Base-by-base conservation (phyloP, 2,113 vertebrate species). In the Leuciscus idus region DNA sequence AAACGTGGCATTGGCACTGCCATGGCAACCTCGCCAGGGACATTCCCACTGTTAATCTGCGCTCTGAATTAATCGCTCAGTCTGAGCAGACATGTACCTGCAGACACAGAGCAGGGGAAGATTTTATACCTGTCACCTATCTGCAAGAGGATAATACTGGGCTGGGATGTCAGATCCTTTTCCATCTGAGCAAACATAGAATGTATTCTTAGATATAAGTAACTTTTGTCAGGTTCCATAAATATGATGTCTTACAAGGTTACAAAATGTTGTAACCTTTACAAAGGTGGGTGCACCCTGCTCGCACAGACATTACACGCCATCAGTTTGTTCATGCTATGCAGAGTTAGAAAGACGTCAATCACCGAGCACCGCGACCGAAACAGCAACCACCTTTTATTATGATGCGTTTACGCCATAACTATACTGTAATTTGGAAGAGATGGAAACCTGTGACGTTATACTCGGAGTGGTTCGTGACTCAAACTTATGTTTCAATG, bases 1-100 rank as follows among this genome's bases (percentile, higher is more conserved):
- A 88, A 88, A 87, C 4, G 6, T 68, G 64, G 26, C 84, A 76
- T 89, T 73, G 84, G 72, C 64, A 78, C 23, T 84, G 75, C 90
- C 82, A 83, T 90, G 83, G 89, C 83, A 90, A 91, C 86, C 19
- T 57, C 48, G 77, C 80, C 30, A 12, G 78, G 85, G 82, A 70
- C 28, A 43, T 83, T 74, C 46, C n/a, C 68, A 28, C 39, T 57
- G 26, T 48, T 87, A 61, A 87, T 86, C 66, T 81, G 77, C 12
- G 4, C 76, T 87, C 52, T 55, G 86, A 81, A 82, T 82, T 62
- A 78, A 77, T 81, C 64, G n/a, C 36, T 73, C 50, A 15, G 76
- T 46, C 77, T 80, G 77, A 46, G 52, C 50, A 66, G 61, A 52
- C 26, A 57, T 13, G 28, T 70, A 84, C 76, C 81, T 70, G 88